These are phyloP conservation scores for Microcebus griseorufus DNA, from an alignment of 2,113 vertebrate species.

Conservation along the genomic window DNA sequence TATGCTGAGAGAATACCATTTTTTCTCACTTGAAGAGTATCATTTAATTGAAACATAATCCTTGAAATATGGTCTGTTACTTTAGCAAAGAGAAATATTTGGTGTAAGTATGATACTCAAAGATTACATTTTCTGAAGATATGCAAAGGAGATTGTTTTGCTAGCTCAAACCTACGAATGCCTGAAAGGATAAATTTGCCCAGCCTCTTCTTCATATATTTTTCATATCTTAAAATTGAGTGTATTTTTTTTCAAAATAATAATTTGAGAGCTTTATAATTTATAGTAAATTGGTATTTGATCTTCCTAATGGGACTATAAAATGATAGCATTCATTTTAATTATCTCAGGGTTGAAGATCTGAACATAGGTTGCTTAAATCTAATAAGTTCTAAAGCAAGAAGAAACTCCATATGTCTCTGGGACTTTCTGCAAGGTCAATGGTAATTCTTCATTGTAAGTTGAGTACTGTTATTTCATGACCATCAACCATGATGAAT, in stretches of 20 bases:
- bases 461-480: background rate
- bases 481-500: background rate
- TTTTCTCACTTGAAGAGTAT: background rate
- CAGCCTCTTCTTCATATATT: background rate
- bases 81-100: background rate
- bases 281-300: constrained; percentile 9
- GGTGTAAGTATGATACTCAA: background rate
- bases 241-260: background rate
- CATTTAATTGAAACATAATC: constrained; percentile 6
- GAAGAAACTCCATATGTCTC: background rate
- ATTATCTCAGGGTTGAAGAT: background rate
- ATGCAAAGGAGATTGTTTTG: background rate
- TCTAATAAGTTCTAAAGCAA: constrained; percentile 21
- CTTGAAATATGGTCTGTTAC: constrained; percentile 17
- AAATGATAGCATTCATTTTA: constrained; percentile 16
- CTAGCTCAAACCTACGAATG: constrained; percentile 15
- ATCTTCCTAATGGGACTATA: background rate
- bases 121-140: constrained; percentile 38
- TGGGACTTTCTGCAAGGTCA: background rate
- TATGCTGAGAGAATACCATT: background rate
- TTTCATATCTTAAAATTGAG: constrained; percentile 26
- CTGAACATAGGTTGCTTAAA: constrained; percentile 28
- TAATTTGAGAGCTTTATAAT: constrained; percentile 29
- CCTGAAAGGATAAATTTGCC: background rate
- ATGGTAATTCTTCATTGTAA: background rate